Evolutionary conservation across 2,888 invertebrate species (phyloP), one percentile per base, ranked within the genome.

Genomic region (Tetheella fluctuosa): DNA sequence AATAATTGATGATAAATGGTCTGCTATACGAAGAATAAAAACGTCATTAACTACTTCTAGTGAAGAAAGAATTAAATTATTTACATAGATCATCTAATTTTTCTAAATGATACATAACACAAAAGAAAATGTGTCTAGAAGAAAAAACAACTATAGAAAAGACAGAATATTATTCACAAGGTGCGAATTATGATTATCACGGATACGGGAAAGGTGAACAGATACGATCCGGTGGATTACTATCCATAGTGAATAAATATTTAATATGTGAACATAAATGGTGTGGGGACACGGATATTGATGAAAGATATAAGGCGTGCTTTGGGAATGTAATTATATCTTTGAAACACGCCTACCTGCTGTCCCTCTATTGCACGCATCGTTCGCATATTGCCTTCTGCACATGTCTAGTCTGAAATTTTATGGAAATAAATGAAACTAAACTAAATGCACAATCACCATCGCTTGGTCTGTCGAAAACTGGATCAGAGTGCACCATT

Each of bases 321-420:
- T 89, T 85, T 85, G 84, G 78, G 73, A 74, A 82, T 79, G 77
- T 68, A 74, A 34, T 78, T 80, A 79, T 71, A 80, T 85, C 71
- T 84, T 80, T 79, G 81, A 84, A 84, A 90, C 92, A 91, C 91
- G 90, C 91, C 95, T 97, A 98, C 98, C 98, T 97, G 98, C 98
- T 82, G 98, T 98, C 95, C 98, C 98, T 95, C 98, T 96, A 96
- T 98, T 98, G 96, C 98, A 98, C 94, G 96, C 96, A 94, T 97
- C 98, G 95, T 96, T 97, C 91, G 97, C 96, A 95, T 96, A 97
- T 94, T 97, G 96, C 95, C 98, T 96, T 94, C 98, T 96, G 97
- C 98, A 98, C 98, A 98, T 98, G 97, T 98, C 98, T 96, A 98
- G 97, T 97, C 98, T 98, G 97, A 93, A 97, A 97, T 90, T 80